Percentiles rank a stretch among this genome's conserved stretches.
Conservation (phyloP, 2,888 invertebrate genomes). For the Leptinotarsa juncta region DNA sequence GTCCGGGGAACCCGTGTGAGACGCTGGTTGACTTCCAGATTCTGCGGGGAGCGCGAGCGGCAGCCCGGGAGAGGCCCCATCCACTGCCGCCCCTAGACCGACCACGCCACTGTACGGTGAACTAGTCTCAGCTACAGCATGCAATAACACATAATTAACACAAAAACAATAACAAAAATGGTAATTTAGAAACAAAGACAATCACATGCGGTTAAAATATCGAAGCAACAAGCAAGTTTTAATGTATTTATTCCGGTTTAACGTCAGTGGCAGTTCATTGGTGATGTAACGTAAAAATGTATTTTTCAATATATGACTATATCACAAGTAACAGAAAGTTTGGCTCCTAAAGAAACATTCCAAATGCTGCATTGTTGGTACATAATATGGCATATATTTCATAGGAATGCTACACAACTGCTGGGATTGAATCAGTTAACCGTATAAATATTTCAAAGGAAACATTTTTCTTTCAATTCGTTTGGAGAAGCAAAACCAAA, state of each 20-base stretch:
- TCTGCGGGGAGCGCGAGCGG: slow-evolving; percentile 66
- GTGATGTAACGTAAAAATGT: not conserved
- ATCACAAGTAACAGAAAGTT: not conserved
- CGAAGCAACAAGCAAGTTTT: not conserved
- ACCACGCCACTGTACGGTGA: slow-evolving; percentile 66
- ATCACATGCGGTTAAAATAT: not conserved
- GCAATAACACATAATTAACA: slow-evolving; percentile 58
- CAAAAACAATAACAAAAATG: slow-evolving; percentile 53
- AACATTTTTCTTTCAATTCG: no score
- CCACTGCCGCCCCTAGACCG: slow-evolving; percentile 63
- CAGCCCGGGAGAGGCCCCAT: slow-evolving; percentile 67
- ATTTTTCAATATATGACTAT: not conserved
- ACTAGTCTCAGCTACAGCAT: slow-evolving; percentile 63
- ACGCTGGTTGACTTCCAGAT: slow-evolving; percentile 64
- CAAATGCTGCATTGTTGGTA: no score
- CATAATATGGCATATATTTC: no score
- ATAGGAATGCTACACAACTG: no score
- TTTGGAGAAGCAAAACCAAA: no score
- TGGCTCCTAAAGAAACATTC: no score
- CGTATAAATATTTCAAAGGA: no score
- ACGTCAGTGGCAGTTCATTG: slow-evolving; percentile 20
- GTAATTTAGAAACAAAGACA: slow-evolving; percentile 16
- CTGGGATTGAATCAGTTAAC: no score
- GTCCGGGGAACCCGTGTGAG: slow-evolving; percentile 68
- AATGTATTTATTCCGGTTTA: slow-evolving; percentile 19